A percentile compares a stretch with the other conserved stretches of the same genome.
These are phyloP conservation scores for Pantherophis alleghaniensis DNA, from an alignment of 2,797 vertebrate species.

Conservation along the genomic window DNA sequence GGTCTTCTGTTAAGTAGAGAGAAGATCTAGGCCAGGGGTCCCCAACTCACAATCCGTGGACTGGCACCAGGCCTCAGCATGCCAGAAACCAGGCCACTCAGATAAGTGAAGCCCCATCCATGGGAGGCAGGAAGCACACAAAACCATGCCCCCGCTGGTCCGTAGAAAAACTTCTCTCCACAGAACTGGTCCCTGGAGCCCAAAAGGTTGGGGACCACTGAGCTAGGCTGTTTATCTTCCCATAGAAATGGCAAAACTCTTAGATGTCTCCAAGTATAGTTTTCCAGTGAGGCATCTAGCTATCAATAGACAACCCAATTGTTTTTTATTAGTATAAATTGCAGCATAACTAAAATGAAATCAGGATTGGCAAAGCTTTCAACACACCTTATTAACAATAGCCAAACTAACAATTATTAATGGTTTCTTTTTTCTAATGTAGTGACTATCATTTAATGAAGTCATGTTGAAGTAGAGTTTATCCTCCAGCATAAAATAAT, in stretches of 20 bases:
- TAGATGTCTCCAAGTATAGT: not conserved
- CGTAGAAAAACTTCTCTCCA: no score
- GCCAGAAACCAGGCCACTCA: no score
- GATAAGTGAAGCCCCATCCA: no score
- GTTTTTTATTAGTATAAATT: not conserved
- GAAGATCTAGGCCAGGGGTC: not conserved
- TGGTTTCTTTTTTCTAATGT: not conserved
- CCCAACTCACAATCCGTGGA: no score
- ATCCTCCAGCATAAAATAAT: slow-evolving; percentile 51
- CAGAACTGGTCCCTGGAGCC: no score
- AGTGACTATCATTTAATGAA: not conserved
- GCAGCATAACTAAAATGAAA: slow-evolving; percentile 1
- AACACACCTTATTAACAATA: not conserved
- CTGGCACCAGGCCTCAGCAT: no score
- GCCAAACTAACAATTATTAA: not conserved
- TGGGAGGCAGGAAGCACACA: no score
- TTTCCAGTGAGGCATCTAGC: not conserved
- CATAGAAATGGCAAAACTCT: not conserved
- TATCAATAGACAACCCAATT: not conserved
- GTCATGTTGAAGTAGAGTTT: slow-evolving; percentile 56
- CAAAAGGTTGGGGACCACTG: no score
- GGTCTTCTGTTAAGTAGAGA: not conserved
- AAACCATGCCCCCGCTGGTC: no score
- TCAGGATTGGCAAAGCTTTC: not conserved
- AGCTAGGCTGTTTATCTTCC: not conserved